Evolutionary conservation across 2,888 invertebrate species (phyloP), one percentile per base, ranked within the genome.

Genomic region (Ptilodon capucinus): DNA sequence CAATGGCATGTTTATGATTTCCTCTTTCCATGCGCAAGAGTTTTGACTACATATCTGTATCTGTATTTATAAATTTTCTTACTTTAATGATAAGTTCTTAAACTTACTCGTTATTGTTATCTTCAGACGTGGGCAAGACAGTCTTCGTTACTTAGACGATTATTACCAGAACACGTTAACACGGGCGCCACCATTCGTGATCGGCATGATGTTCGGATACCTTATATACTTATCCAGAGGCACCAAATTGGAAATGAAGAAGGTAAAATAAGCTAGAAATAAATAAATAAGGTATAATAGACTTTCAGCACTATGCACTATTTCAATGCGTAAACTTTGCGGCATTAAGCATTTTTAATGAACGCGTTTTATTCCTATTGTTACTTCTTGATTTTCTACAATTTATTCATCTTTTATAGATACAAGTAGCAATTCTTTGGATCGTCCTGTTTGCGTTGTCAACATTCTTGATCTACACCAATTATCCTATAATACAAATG

Each of bases 401-500:
- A 16, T 3, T 34, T 2, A 14, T 34, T 3, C 17, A 1, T 34
- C 5, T 18, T 32, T 36, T 36, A 3, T n/a, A 36, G 36, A 9
- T 36, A 2, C 36, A 36, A 36, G 36, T 36, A n/a, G 17, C 18
- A 36, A 5, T 36, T n/a, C 36, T 36, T 6, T 36, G 36, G 36
- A 9, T 11, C 7, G 2, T 36, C 36, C n/a, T n/a, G 17, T 36
- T 18, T 9, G 16, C 18, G 4, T 7, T 36, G n/a, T 36, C 36
- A 18, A 36, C 18, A n/a, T 36, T 36, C n/a, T 2, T 36, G 9
- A 36, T 36, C 18, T 36, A 55, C 46, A 44, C 52, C 23, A 34
- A 44, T 2, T 51, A 65, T 38, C 55, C 58, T 23, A 32, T 48
- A 0, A 35, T 46, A 3, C 52, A 60, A 35, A 57, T 16, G 18